These are phyloP conservation scores for Norana najaformis DNA, from an alignment of 2,888 invertebrate species.

Conservation along the genomic window DNA sequence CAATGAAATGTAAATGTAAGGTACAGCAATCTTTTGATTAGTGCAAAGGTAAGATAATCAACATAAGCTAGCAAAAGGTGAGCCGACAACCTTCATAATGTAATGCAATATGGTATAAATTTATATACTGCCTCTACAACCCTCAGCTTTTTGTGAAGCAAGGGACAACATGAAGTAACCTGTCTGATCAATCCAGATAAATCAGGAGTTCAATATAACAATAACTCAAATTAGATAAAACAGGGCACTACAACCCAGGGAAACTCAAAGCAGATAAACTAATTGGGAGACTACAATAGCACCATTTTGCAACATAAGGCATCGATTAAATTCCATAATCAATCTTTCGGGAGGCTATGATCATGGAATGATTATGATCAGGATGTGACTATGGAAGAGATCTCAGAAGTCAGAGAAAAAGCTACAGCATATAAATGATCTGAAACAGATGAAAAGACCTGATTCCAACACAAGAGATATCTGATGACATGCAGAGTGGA, in stretches of 20 bases:
- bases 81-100: not conserved
- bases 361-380: not conserved
- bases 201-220: not conserved
- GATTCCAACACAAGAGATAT: not conserved
- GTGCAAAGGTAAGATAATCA: not conserved
- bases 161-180: not conserved
- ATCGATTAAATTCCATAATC: not conserved
- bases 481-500: not conserved
- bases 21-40: not conserved
- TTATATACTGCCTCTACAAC: not conserved
- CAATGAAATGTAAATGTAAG: not conserved
- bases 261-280: not conserved
- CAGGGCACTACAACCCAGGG: not conserved
- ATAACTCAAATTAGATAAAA: not conserved
- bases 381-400: no score
- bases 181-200: not conserved
- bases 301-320: not conserved
- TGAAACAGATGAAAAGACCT: not conserved
- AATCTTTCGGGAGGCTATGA: not conserved
- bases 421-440: not conserved
- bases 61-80: not conserved
- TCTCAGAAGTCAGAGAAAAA: no score
- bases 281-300: not conserved
- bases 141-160: not conserved
- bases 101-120: not conserved